These are phyloP conservation scores for Malaclemys terrapin DNA, from an alignment of 2,113 vertebrate species.

Conservation along the genomic window DNA sequence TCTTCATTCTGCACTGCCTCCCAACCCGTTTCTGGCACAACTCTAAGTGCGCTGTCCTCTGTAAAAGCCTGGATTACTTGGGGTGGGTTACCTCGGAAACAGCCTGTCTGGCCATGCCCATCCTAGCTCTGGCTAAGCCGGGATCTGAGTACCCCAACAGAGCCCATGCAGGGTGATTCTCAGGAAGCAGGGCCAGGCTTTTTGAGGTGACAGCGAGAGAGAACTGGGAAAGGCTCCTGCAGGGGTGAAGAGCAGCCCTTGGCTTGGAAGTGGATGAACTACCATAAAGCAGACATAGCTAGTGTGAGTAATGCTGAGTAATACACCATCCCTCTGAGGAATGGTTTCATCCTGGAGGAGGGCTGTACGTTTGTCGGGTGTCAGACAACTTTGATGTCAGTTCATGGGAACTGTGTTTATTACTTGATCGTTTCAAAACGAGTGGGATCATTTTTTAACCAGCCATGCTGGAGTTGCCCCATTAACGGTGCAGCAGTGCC, in stretches of 20 bases:
- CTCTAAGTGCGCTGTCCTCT: neutral
- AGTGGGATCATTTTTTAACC: neutral
- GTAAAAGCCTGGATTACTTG: neutral
- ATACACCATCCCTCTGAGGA: no score
- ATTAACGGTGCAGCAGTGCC: neutral
- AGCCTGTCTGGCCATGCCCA: no score
- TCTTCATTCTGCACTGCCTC: neutral
- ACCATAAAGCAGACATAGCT: neutral
- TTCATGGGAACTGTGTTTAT: neutral
- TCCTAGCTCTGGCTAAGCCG: neutral
- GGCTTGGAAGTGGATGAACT: neutral
- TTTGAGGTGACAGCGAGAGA: neutral
- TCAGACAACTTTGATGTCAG: neutral
- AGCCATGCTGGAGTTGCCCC: neutral
- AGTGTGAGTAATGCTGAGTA: neutral
- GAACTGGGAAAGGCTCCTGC: neutral
- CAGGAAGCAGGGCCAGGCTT: neutral
- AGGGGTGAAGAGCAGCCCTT: no score
- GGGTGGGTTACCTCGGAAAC: neutral
- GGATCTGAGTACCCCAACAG: no score
- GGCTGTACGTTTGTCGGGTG: neutral
- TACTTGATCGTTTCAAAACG: neutral
- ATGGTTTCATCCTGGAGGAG: neutral
- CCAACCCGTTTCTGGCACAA: neutral
- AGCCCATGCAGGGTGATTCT: neutral